These are phyloP conservation scores for Rhynchonema sp. DNA, from an alignment of 2,888 invertebrate species.

Conservation along the genomic window DNA sequence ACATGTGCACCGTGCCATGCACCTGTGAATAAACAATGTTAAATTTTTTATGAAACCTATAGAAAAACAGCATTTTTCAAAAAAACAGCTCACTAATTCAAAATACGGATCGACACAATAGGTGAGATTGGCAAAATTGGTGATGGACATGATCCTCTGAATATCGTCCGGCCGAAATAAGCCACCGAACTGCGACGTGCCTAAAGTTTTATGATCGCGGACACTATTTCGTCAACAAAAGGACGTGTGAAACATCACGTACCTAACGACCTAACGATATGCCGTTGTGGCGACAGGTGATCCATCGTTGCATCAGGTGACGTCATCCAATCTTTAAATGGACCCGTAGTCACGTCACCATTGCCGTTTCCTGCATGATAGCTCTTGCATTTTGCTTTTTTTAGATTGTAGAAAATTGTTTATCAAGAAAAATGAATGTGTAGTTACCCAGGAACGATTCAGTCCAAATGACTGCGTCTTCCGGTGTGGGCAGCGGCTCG, in stretches of 20 bases:
- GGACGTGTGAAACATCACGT: too few species aligned
- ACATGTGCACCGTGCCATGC: slow-evolving; percentile 22
- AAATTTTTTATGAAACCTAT: neutral
- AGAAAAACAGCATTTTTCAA: neutral
- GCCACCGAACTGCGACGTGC: neutral
- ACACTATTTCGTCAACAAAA: too few species aligned
- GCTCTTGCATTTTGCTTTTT: too few species aligned
- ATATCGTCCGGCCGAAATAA: neutral
- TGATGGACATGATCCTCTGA: neutral
- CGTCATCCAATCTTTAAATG: slow-evolving; percentile 22
- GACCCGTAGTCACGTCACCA: slow-evolving; percentile 24
- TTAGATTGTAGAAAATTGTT: too few species aligned
- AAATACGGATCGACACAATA: slow-evolving; percentile 14
- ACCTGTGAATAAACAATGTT: neutral
- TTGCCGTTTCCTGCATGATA: slow-evolving; percentile 8
- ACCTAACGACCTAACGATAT: slow-evolving; percentile 4
- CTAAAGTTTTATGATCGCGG: too few species aligned
- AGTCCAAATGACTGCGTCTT: slow-evolving; percentile 20
- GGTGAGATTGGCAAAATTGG: slow-evolving; percentile 1
- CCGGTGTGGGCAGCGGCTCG: slow-evolving; percentile 19
- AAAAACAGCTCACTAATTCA: slow-evolving; percentile 11
- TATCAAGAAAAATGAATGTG: too few species aligned
- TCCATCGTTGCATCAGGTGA: neutral
- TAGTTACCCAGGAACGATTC: slow-evolving; percentile 18
- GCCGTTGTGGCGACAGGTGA: neutral